Evolutionary conservation across 1,140 invertebrate species (phyloP), one percentile per base, ranked within the genome.

Genomic region (Gonatopus flavifemur): DNA sequence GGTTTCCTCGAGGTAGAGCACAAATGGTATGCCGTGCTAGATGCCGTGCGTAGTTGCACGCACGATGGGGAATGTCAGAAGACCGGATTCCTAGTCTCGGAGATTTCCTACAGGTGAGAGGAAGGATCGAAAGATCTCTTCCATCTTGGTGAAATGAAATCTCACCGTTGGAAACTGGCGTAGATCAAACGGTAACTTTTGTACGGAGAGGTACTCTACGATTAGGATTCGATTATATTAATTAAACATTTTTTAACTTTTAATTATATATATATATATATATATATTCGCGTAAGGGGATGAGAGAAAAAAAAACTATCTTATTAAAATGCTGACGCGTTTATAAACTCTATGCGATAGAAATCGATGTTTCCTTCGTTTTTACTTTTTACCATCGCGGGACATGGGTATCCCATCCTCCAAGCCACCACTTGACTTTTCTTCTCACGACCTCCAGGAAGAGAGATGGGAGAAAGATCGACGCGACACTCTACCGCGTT

Each of bases 311-410:
- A n/a, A n/a, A n/a, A n/a, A n/a, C n/a, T n/a, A n/a, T n/a, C n/a
- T n/a, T n/a, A n/a, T n/a, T n/a, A n/a, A n/a, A n/a, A n/a, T n/a
- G n/a, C n/a, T n/a, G n/a, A n/a, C n/a, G n/a, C n/a, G n/a, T n/a
- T n/a, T n/a, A n/a, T n/a, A n/a, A 69, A 59, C 69, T 52, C 46
- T 67, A 71, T 69, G 61, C 66, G 57, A 59, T 59, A 56, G 63
- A 67, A 69, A 61, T 62, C 59, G 64, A 69, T 66, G 62, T 59
- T 56, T 52, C 62, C 49, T 63, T 15, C n/a, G 43, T 35, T 41
- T 52, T 36, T 40, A 36, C 36, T 51, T 20, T 16, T 21, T 42
- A 41, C 41, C 25, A 32, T 24, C 25, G 15, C 33, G n/a, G 9
- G 20, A 33, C 8, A 45, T 22, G 43, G 33, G 21, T n/a, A n/a